Base-by-base conservation (phyloP, 2,797 vertebrate genomes). In the Scarus forsteni region DNA sequence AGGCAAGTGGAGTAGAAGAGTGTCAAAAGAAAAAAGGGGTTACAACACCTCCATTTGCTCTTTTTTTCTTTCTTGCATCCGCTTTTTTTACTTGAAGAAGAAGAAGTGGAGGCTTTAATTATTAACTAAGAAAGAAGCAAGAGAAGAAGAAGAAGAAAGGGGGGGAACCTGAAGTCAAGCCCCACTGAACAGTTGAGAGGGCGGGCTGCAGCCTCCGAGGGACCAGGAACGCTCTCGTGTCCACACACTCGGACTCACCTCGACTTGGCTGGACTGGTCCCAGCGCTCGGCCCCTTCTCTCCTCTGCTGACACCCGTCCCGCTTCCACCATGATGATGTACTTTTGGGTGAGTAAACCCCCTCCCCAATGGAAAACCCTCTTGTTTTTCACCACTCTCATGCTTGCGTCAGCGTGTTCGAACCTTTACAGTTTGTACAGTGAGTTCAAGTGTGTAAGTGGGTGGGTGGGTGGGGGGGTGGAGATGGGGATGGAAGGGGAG, bases 271-370 rank as follows among this genome's bases (percentile, higher is more conserved):
- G 85, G 84, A 90, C 85, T 66, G 84, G 84, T 85, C 87, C 83
- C 76, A 34, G 80, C 39, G 77, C 86, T 84, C 36, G 62, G 79
- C 59, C 85, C 27, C 79, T 48, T 13, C 73, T 78, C 69, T 74
- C 75, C 74, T 75, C 80, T 34, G 72, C 80, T 69, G 70, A 56
- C 80, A 60, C 72, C 83, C 52, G 78, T 55, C 83, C 80, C 27
- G 43, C 60, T 34, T 82, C 85, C 79, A 83, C 88, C 85, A 94
- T 92, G 91, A 94, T 94, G 93, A 94, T 94, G 93, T 94, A 94
- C 90, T 94, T 93, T 79, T 94, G 93, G 93, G 93, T 94, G 86
- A 94, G 93, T 94, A 80, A 16, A 19, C 19, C 19, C 46, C 46
- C 49, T 1, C 58, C 77, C 13, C 59, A 2, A 36, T 54, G 72